Evolutionary conservation across 2,888 invertebrate species (phyloP).

Genomic region (Heliothis peltigera): DNA sequence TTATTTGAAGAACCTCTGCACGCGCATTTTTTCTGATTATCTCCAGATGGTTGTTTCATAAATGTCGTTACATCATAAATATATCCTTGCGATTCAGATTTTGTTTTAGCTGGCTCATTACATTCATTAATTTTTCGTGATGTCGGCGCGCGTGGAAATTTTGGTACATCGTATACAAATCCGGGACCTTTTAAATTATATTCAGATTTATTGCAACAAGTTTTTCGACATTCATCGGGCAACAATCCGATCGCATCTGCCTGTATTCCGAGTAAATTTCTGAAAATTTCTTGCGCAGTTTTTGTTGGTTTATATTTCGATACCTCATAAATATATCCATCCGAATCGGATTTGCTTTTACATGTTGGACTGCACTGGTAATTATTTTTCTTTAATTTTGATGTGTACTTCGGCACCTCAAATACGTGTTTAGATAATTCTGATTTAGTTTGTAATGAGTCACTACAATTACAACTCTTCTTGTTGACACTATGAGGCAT

Average conservation of each 20-base stretch:
- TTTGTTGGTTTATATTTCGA: constrained; percentile 6
- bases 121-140: neutral
- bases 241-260: neutral
- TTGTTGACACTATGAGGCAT: too few species aligned
- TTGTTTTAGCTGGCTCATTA: constrained; percentile 1
- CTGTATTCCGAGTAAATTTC: constrained; percentile 9
- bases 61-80: neutral
- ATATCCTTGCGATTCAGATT: constrained; percentile 2
- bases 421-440: neutral
- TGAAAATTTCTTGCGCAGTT: neutral
- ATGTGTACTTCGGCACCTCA: neutral
- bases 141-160: neutral
- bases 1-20: too few species aligned
- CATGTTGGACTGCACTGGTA: neutral
- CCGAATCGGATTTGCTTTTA: neutral
- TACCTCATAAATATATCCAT: constrained; percentile 7
- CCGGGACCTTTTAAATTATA: neutral
- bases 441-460: neutral
- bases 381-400: neutral
- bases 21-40: too few species aligned
- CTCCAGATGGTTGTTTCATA: too few species aligned
- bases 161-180: constrained; percentile 3
- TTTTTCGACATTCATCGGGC: neutral
- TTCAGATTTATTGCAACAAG: constrained; percentile 5
- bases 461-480: neutral